Evolutionary conservation across 2,888 invertebrate genomes (phyloP).

Genomic region (Sceliomorpha sp.): DNA sequence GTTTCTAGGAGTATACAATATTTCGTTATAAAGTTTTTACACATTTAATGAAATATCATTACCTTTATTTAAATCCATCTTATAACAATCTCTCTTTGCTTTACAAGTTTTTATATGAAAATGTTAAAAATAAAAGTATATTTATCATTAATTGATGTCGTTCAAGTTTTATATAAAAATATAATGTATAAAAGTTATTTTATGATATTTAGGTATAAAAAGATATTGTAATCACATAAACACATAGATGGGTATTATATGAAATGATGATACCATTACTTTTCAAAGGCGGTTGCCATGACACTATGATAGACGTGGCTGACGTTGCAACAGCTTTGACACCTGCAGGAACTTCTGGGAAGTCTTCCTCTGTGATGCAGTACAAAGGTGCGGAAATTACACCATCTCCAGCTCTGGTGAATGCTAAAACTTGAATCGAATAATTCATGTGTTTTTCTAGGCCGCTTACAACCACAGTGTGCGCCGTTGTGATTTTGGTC

Average conservation of each 20-base stretch:
- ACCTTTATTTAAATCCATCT: no score
- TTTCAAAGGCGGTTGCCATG: slow-evolving; percentile 92
- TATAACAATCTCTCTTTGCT: no score
- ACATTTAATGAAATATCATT: no score
- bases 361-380: slow-evolving; percentile 94
- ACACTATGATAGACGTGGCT: slow-evolving; percentile 90
- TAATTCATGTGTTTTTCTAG: slow-evolving; percentile 94
- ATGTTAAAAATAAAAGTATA: no score
- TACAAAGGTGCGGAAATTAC: slow-evolving; percentile 90
- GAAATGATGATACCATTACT: slow-evolving; percentile 86
- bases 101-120: no score
- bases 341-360: slow-evolving; percentile 93
- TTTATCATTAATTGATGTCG: no score
- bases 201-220: no score
- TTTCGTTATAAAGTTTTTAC: no score
- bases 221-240: no score
- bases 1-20: no score
- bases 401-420: slow-evolving; percentile 94
- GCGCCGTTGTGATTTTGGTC: slow-evolving; percentile 86
- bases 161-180: no score
- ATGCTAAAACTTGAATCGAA: slow-evolving; percentile 93
- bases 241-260: slow-evolving; percentile 76
- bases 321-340: slow-evolving; percentile 95
- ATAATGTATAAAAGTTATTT: no score
- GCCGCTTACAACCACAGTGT: slow-evolving; percentile 87